These are phyloP conservation scores for Autographa gamma DNA, from an alignment of 2,888 invertebrate species.

Conservation along the genomic window DNA sequence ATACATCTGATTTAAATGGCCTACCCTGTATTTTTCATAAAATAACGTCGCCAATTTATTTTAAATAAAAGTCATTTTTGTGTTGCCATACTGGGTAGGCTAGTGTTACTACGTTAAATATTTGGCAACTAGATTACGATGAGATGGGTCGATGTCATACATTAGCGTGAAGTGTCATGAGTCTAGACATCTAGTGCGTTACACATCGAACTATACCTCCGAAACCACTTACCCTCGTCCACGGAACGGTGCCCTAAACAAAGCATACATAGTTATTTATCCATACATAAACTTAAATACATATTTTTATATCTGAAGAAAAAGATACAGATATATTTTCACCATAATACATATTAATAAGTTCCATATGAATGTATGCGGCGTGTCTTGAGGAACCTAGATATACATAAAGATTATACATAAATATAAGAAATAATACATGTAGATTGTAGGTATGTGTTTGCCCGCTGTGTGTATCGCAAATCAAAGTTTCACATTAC, in stretches of 20 bases:
- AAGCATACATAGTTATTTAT: conserved; percentile 59
- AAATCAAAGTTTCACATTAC: conserved; percentile 53
- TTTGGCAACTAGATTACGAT: conserved; percentile 35
- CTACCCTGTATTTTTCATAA: conserved; percentile 24
- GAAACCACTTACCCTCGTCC: conserved; percentile 83
- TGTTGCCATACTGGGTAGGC: conserved; percentile 13
- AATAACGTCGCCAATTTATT: conserved; percentile 26
- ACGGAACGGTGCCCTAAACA: conserved; percentile 81
- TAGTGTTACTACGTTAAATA: conserved; percentile 10
- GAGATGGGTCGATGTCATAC: conserved; percentile 50
- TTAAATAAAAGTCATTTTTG: neutral
- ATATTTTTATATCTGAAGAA: conserved; percentile 2
- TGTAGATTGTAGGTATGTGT: conserved; percentile 31
- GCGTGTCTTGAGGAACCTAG: neutral
- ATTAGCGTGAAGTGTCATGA: conserved; percentile 60
- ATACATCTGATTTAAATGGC: neutral
- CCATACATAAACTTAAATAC: conserved; percentile 5
- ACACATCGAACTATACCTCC: conserved; percentile 67
- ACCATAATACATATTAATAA: neutral
- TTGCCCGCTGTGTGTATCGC: conserved; percentile 32
- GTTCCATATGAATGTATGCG: neutral
- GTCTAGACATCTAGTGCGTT: conserved; percentile 54
- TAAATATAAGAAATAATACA: neutral
- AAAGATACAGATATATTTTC: neutral
- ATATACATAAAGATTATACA: neutral